Evolutionary conservation across 2,888 invertebrate species (phyloP), one percentile per base, ranked within the genome.

Genomic region (Aromia moschata): DNA sequence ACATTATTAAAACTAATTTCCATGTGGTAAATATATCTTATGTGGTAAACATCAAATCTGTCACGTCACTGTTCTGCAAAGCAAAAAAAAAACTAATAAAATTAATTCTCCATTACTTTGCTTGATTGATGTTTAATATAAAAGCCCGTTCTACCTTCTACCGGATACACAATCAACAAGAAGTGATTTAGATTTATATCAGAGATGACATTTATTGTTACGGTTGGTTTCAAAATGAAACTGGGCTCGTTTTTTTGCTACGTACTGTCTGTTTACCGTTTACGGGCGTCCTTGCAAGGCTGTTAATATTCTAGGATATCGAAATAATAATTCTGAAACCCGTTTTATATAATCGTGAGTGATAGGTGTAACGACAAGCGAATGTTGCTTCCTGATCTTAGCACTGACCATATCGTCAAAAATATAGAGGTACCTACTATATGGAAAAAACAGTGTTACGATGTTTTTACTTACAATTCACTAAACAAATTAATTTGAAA

Each of bases 231-330:
- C 43, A 44, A 44, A n/a, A n/a, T n/a, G n/a, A n/a, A n/a, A 33
- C 54, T 31, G 41, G 41, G 44, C 40, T 41, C 25, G 40, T 52
- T 61, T 61, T 56, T 47, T 36, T 41, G 31, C 43, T 14, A 12
- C 45, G 54, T 43, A 33, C 7, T 33, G 7, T 33, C n/a, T 11
- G 52, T 56, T 45, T 45, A 49, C 54, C 51, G 41, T 37, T 52
- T 52, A 52, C 14, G 11, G 44, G n/a, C 61, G 61, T 18, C 61
- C 61, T 61, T 61, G 61, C 61, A 57, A 61, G 61, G 61, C 46
- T 54, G 45, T 49, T 61, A 54, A 51, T 56, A 45, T 30, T 53
- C 41, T 45, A 37, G 41, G 45, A 25, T 33, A 20, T 44, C 44
- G 33, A 33, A 33, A 10, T 33, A 36, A 17, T 20, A 5, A 38